Percentiles rank a stretch among this genome's conserved stretches.
Evolutionary conservation across 2,797 vertebrate genomes (phyloP).

Genomic region (Cetoscarus ocellatus): DNA sequence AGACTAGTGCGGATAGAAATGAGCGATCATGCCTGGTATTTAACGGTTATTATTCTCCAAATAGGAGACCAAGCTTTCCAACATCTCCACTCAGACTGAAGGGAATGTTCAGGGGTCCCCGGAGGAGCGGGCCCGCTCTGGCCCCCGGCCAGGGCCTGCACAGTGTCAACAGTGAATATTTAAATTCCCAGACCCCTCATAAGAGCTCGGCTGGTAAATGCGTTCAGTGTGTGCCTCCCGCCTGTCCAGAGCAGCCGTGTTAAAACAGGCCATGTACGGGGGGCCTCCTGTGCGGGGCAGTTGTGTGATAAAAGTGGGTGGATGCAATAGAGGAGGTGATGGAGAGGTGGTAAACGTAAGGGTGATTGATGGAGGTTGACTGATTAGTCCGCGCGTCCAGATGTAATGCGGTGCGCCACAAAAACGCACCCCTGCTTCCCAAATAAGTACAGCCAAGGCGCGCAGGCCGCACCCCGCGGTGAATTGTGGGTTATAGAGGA

Average conservation of each 20-base stretch:
- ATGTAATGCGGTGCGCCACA: slow-evolving; percentile 76
- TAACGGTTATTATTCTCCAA: slow-evolving; percentile 72
- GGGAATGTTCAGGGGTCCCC: slow-evolving; percentile 82
- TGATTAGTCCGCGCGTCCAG: slow-evolving; percentile 77
- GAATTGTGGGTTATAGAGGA: slow-evolving; percentile 49
- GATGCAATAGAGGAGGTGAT: slow-evolving; percentile 74
- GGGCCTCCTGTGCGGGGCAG: slow-evolving; percentile 54
- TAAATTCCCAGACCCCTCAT: slow-evolving; percentile 99
- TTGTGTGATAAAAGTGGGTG: slow-evolving; percentile 42
- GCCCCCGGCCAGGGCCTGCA: slow-evolving; percentile 90
- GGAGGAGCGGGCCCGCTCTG: slow-evolving; percentile 83
- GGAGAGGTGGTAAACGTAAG: slow-evolving; percentile 73
- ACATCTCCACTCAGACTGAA: slow-evolving; percentile 85
- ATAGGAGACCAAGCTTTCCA: slow-evolving; percentile 87
- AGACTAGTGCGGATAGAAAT: slow-evolving; percentile 28
- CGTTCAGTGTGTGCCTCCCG: slow-evolving; percentile 91
- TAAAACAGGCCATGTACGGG: slow-evolving; percentile 52
- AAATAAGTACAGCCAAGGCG: slow-evolving; percentile 60
- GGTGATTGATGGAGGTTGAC: slow-evolving; percentile 75
- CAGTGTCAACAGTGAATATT: slow-evolving; percentile 98
- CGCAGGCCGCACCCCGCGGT: slow-evolving; percentile 67
- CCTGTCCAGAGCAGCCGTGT: slow-evolving; percentile 66
- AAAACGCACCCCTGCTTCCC: slow-evolving; percentile 63
- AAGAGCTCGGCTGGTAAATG: slow-evolving; percentile 97
- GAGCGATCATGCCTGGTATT: slow-evolving; percentile 55